Conservation (phyloP, 2,797 vertebrate species). For the Discoglossus pictus region DNA sequence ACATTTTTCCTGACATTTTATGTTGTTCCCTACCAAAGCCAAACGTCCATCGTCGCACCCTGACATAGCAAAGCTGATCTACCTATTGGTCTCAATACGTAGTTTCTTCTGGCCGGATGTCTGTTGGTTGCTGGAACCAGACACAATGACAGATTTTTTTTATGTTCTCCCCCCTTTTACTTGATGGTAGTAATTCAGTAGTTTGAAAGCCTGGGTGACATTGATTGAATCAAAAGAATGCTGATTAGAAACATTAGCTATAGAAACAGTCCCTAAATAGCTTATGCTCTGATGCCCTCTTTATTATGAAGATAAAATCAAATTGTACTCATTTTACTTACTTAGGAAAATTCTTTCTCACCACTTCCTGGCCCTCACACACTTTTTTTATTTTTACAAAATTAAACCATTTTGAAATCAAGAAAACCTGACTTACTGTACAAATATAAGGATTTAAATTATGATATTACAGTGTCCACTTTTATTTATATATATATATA, state of each 20-base stretch:
- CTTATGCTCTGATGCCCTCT: conserved; percentile 1
- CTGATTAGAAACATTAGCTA: conserved; percentile 41
- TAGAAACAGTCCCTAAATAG: conserved; percentile 25
- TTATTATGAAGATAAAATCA: conserved; percentile 19
- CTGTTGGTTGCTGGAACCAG: background rate
- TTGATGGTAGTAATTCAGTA: background rate
- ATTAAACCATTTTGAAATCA: too few species aligned
- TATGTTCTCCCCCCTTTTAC: background rate
- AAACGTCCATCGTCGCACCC: too few species aligned
- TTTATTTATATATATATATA: too few species aligned
- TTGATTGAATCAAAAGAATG: conserved; percentile 41
- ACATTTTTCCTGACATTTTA: too few species aligned
- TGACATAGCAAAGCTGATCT: too few species aligned
- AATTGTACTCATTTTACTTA: conserved; percentile 22
- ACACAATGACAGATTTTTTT: conserved; percentile 18
- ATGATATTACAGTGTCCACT: too few species aligned
- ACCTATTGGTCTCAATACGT: background rate
- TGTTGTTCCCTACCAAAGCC: too few species aligned
- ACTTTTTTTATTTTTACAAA: background rate
- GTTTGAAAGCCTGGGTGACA: conserved; percentile 19
- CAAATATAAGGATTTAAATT: too few species aligned
- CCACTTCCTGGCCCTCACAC: background rate
- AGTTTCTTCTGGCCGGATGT: conserved; percentile 7
- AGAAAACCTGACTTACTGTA: too few species aligned
- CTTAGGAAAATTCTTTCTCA: background rate